Conservation (phyloP, 2,888 invertebrate species). For the Troilus luridus region DNA sequence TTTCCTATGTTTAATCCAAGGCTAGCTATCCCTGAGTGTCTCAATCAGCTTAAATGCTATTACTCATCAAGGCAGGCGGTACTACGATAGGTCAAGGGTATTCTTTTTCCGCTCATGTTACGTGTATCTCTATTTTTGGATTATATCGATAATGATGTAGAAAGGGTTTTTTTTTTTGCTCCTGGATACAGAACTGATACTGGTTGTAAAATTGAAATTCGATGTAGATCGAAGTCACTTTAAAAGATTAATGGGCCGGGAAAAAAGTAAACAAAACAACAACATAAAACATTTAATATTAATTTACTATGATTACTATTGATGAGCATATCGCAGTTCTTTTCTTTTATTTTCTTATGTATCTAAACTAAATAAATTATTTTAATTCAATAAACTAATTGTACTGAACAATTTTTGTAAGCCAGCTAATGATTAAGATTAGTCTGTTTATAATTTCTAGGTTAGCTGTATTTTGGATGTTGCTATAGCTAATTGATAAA, state of each 20-base stretch:
- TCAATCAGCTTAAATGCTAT: not conserved
- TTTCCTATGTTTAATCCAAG: not conserved
- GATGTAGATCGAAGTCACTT: not conserved
- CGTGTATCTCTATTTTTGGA: constrained; percentile 2
- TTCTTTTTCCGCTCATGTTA: not conserved
- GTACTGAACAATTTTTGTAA: too few species aligned
- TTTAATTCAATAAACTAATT: too few species aligned
- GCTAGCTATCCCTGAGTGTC: not conserved
- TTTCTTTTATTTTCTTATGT: too few species aligned
- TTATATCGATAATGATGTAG: not conserved
- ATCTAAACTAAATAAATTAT: too few species aligned
- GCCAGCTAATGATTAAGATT: too few species aligned
- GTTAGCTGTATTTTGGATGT: too few species aligned
- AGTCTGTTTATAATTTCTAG: too few species aligned
- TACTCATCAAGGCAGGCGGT: not conserved
- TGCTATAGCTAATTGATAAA: too few species aligned
- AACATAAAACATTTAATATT: too few species aligned
- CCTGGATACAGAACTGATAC: not conserved
- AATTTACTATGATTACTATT: too few species aligned
- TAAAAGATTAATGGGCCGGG: not conserved
- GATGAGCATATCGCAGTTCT: too few species aligned
- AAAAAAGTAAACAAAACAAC: not conserved
- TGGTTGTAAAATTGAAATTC: not conserved
- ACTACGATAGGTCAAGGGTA: not conserved
- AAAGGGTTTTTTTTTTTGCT: not conserved